These are phyloP conservation scores for Melanotaenia pygmaea DNA, from an alignment of 2,797 vertebrate species.

Conservation along the genomic window DNA sequence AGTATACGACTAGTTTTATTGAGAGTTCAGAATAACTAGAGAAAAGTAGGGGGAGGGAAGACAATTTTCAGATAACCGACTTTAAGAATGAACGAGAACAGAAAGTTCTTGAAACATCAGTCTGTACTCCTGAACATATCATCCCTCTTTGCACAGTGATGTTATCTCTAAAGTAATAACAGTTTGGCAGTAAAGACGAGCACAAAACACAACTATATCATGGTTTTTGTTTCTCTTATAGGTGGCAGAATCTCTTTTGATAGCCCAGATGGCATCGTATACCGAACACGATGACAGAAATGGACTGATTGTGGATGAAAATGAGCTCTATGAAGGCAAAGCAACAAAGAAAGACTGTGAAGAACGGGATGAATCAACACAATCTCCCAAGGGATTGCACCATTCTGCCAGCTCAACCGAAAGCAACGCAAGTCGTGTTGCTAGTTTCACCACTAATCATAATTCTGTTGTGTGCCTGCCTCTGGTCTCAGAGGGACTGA, in stretches of 20 bases:
- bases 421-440: constrained; percentile 63
- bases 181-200: not conserved
- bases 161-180: constrained; percentile 24
- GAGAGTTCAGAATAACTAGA: constrained; percentile 72
- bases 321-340: constrained; percentile 62
- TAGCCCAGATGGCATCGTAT: constrained; percentile 78
- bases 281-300: constrained; percentile 65
- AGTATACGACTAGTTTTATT: constrained; percentile 80
- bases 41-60: constrained; percentile 64
- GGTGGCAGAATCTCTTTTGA: constrained; percentile 56
- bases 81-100: constrained; percentile 63
- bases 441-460: constrained; percentile 85
- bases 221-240: constrained; percentile 46
- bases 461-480: constrained; percentile 90
- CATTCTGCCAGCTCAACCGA: constrained; percentile 65
- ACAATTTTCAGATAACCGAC: constrained; percentile 77
- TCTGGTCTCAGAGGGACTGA: constrained; percentile 90
- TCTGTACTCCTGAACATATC: constrained; percentile 2
- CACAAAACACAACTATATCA: constrained; percentile 17
- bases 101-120: constrained; percentile 56
- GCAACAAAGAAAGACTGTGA: constrained; percentile 64
- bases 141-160: not conserved
- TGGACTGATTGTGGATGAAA: constrained; percentile 57
- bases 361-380: constrained; percentile 56
- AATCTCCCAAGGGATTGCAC: constrained; percentile 63